Conservation (phyloP, 1,140 invertebrate species). For the Lycorma delicatula region DNA sequence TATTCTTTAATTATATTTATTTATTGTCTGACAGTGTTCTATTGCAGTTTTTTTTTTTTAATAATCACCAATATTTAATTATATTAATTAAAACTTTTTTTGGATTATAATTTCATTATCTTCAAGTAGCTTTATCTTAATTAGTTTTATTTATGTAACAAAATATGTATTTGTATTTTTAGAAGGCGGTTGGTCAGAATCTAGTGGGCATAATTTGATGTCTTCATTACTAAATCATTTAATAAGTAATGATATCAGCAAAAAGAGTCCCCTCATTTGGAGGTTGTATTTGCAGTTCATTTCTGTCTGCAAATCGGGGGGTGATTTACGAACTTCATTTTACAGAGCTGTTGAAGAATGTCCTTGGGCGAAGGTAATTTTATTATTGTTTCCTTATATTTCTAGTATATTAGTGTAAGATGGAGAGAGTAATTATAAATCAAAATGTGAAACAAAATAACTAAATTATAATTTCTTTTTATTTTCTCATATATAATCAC, state of each 20-base stretch:
- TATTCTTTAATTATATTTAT: no score
- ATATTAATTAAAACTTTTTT: no score
- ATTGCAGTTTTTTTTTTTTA: no score
- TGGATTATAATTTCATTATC: no score
- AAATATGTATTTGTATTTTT: slow-evolving; percentile 10
- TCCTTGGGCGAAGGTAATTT: slow-evolving; percentile 54
- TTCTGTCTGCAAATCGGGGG: slow-evolving; percentile 30
- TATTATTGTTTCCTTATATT: not conserved
- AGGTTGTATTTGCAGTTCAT: slow-evolving; percentile 46
- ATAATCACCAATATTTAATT: no score
- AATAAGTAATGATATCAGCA: slow-evolving; percentile 35
- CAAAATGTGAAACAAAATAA: no score
- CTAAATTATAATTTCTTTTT: not conserved
- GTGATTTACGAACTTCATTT: slow-evolving; percentile 39
- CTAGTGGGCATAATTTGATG: slow-evolving; percentile 32
- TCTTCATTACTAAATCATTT: slow-evolving; percentile 33
- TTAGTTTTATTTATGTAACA: not conserved
- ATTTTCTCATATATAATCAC: no score
- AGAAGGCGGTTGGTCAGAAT: not conserved
- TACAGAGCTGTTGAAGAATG: slow-evolving; percentile 50
- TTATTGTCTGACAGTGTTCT: no score
- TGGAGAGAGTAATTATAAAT: no score
- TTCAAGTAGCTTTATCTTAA: not conserved
- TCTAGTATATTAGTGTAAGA: no score
- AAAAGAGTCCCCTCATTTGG: slow-evolving; percentile 47